phyloP scores from a whole-genome alignment of 1,140 invertebrate species.

The Drosophila tsacasi region DNA sequence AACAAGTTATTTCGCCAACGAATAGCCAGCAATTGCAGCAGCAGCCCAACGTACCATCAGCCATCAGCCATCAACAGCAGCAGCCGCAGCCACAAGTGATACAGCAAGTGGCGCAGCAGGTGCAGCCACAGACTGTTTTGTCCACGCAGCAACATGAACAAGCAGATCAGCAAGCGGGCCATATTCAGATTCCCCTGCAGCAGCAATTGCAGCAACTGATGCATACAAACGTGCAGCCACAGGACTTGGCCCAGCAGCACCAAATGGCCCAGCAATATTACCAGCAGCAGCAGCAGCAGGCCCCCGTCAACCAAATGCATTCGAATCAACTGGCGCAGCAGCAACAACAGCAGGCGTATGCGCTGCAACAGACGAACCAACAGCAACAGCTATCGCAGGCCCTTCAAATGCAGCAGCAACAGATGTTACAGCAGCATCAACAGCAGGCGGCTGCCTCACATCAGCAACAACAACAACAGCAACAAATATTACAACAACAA shows the following conservation, averaged over 20 bases:
- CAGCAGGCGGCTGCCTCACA: slow-evolving; percentile 45
- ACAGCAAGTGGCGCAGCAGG: slow-evolving; percentile 50
- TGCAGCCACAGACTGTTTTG: slow-evolving; percentile 32
- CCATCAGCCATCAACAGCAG: slow-evolving; percentile 46
- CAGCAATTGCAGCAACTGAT: slow-evolving; percentile 74
- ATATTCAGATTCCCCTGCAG: slow-evolving; percentile 80
- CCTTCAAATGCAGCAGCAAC: slow-evolving; percentile 50
- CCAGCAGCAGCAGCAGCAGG: slow-evolving; percentile 47
- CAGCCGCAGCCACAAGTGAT: slow-evolving; percentile 39
- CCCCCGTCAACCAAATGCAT: slow-evolving; percentile 37
- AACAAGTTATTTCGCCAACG: slow-evolving; percentile 71
- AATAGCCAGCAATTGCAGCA: slow-evolving; percentile 68
- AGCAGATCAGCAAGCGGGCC: slow-evolving; percentile 41
- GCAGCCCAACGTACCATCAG: slow-evolving; percentile 31
- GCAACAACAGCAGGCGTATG: slow-evolving; percentile 37
- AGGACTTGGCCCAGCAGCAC: slow-evolving; percentile 63
- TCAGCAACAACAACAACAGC: slow-evolving; percentile 51
- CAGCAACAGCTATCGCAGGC: slow-evolving; percentile 42
- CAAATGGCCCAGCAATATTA: slow-evolving; percentile 52
- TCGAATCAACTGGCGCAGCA: slow-evolving; percentile 40
- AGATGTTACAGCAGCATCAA: slow-evolving; percentile 51
- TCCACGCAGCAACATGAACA: slow-evolving; percentile 82
- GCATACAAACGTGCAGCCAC: slow-evolving; percentile 62
- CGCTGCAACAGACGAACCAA: slow-evolving; percentile 48
- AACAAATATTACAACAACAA: slow-evolving; percentile 56